phyloP scores from a whole-genome alignment of 2,888 invertebrate genomes.

The Melitaea athalia region DNA sequence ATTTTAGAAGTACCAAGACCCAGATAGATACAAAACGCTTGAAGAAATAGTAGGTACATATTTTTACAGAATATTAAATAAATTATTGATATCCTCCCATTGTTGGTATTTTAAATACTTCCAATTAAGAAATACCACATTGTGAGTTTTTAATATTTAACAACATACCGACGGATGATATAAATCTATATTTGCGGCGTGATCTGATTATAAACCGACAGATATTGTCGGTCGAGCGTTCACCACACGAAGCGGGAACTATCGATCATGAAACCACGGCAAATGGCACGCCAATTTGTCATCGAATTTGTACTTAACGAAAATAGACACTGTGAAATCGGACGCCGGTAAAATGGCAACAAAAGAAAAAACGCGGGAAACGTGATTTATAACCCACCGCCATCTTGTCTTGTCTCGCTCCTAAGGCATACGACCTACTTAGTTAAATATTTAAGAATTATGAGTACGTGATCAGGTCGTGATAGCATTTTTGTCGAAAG shows the following conservation, averaged over 20 bases:
- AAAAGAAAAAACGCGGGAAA: slow-evolving; percentile 55
- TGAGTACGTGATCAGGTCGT: slow-evolving; percentile 10
- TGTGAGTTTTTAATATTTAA: slow-evolving; percentile 10
- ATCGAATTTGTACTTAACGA: slow-evolving; percentile 50
- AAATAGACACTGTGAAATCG: slow-evolving; percentile 60
- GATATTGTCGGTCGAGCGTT: slow-evolving; percentile 16
- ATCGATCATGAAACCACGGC: slow-evolving; percentile 35
- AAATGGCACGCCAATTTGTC: slow-evolving; percentile 48
- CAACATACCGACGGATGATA: slow-evolving; percentile 15
- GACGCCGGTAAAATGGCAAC: slow-evolving; percentile 51
- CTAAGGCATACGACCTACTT: slow-evolving; percentile 38
- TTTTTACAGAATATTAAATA: not conserved
- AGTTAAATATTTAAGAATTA: slow-evolving; percentile 54
- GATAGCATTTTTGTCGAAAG: not conserved
- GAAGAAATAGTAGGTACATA: no score
- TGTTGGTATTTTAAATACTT: not conserved
- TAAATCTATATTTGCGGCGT: slow-evolving; percentile 20
- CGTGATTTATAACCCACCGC: slow-evolving; percentile 40
- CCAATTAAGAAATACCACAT: slow-evolving; percentile 5
- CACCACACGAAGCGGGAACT: slow-evolving; percentile 23
- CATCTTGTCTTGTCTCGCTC: slow-evolving; percentile 47
- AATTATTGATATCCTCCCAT: not conserved
- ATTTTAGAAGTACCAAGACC: no score
- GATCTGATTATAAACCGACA: slow-evolving; percentile 10
- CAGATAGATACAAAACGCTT: no score